Evolutionary conservation across 2,797 vertebrate genomes (phyloP).

Genomic region (Selene dorsalis): DNA sequence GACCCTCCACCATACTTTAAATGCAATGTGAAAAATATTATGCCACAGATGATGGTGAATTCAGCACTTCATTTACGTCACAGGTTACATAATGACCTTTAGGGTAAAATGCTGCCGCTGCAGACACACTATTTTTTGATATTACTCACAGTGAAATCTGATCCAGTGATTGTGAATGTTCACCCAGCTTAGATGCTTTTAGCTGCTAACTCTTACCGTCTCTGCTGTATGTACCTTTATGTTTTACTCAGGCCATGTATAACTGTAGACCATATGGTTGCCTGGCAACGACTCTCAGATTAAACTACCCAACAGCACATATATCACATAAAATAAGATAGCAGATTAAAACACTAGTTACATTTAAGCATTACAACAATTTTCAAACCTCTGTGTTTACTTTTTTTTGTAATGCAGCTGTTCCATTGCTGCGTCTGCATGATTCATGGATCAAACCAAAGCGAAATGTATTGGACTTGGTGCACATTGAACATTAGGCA

Average conservation of each 20-base stretch:
- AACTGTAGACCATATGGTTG: constrained; percentile 2
- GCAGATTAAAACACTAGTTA: too few relatives aligned
- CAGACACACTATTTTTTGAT: not conserved
- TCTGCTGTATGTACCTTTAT: not conserved
- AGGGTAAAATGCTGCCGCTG: constrained; percentile 10
- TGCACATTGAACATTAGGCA: not conserved
- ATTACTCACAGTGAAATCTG: not conserved
- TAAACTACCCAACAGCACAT: too few relatives aligned
- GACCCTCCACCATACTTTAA: too few relatives aligned
- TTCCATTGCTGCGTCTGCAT: not conserved
- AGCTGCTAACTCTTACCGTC: not conserved
- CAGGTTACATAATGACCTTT: not conserved
- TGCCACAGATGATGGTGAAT: not conserved
- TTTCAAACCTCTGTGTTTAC: too few relatives aligned
- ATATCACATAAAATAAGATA: too few relatives aligned
- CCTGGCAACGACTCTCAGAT: constrained; percentile 22
- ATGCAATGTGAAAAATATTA: not conserved
- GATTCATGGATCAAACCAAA: not conserved
- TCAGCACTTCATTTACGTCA: not conserved
- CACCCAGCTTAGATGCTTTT: not conserved
- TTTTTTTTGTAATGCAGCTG: not conserved
- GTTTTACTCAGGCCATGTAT: not conserved
- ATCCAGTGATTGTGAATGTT: not conserved
- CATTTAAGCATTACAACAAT: too few relatives aligned
- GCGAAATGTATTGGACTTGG: not conserved